These are phyloP conservation scores for Microplitis manilae DNA, from an alignment of 2,888 invertebrate genomes.

Conservation along the genomic window DNA sequence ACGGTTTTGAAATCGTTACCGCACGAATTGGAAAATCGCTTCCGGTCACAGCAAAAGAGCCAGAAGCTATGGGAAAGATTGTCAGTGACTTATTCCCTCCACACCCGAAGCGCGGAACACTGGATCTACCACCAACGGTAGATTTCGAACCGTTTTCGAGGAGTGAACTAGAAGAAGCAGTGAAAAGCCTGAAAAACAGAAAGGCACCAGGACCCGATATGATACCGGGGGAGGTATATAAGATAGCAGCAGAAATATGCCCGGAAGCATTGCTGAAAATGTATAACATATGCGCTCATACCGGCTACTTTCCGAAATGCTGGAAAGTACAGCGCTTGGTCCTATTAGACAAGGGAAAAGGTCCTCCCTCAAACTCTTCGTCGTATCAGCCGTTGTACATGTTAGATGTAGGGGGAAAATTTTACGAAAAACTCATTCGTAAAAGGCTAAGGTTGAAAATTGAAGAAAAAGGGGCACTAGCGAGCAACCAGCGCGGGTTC, in stretches of 20 bases:
- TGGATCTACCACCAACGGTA: no score
- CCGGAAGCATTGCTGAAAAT: conserved; percentile 37
- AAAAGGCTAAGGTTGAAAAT: conserved; percentile 47
- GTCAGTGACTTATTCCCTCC: conserved; percentile 15
- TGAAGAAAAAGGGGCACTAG: conserved; percentile 23
- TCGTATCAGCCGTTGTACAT: conserved; percentile 55
- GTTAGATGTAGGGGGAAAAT: conserved; percentile 52
- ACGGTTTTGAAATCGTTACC: conserved; percentile 50
- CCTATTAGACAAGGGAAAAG: conserved; percentile 38
- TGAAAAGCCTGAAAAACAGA: conserved; percentile 31
- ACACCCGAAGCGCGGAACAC: neutral
- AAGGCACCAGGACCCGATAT: conserved; percentile 43
- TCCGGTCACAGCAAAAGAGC: neutral
- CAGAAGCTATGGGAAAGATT: conserved; percentile 8
- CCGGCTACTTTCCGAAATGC: conserved; percentile 8
- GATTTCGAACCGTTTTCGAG: neutral
- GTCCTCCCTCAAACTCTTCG: conserved; percentile 40
- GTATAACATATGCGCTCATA: conserved; percentile 38
- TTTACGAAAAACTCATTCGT: conserved; percentile 56
- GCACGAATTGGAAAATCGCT: conserved; percentile 24
- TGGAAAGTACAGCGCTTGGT: conserved; percentile 33
- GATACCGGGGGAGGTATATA: conserved; percentile 23
- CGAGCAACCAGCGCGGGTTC: conserved; percentile 29
- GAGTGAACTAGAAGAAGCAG: conserved; percentile 26
- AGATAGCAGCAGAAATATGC: conserved; percentile 27